Conservation (phyloP, 2,888 invertebrate species). For the Trissolcus brochymenae region DNA sequence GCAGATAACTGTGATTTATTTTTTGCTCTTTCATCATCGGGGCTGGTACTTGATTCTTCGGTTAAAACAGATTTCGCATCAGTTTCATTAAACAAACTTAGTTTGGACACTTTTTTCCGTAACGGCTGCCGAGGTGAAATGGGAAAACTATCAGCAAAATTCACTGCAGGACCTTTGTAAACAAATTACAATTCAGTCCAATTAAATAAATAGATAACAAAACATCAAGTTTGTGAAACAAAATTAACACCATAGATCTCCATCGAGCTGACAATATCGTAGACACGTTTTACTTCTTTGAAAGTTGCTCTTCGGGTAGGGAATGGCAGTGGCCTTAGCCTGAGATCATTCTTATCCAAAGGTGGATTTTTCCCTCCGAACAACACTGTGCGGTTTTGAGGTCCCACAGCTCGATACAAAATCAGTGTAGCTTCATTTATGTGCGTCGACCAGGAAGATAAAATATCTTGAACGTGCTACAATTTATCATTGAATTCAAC, state of each 20-base stretch:
- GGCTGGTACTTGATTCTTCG: constrained; percentile 30
- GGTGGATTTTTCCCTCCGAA: constrained; percentile 86
- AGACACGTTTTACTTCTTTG: constrained; percentile 86
- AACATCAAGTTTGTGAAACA: background rate
- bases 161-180: constrained; percentile 65
- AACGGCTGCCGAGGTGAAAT: constrained; percentile 71
- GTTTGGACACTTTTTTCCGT: constrained; percentile 65
- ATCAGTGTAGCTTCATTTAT: constrained; percentile 83
- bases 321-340: constrained; percentile 86
- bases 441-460: constrained; percentile 83
- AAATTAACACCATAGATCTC: constrained; percentile 78
- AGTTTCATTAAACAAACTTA: constrained; percentile 60
- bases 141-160: constrained; percentile 69
- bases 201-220: background rate
- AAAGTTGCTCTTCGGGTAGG: constrained; percentile 88
- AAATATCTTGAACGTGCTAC: constrained; percentile 86
- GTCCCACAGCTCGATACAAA: constrained; percentile 86
- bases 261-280: constrained; percentile 82
- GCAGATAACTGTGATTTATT: constrained; percentile 44
- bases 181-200: background rate
- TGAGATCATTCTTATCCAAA: constrained; percentile 80
- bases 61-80: constrained; percentile 48
- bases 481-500: constrained; percentile 58
- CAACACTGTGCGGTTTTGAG: constrained; percentile 83
- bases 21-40: constrained; percentile 57